Evolutionary conservation across 2,797 vertebrate species (phyloP).

Genomic region (Channa striata): DNA sequence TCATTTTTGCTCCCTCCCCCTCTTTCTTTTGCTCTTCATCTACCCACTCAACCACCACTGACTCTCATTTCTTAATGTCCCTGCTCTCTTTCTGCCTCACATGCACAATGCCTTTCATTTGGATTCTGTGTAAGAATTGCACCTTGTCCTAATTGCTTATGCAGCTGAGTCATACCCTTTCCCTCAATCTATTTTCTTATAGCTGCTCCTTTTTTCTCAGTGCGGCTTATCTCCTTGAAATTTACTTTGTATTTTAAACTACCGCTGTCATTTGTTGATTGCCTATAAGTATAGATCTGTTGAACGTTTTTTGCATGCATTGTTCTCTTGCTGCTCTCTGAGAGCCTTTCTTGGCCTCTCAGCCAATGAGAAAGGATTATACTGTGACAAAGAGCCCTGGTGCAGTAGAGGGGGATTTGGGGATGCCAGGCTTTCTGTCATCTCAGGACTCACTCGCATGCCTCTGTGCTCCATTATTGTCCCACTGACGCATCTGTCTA

Average conservation of each 20-base stretch:
- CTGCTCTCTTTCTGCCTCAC: conserved; percentile 24
- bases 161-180: conserved; percentile 66
- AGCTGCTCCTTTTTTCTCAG: conserved; percentile 38
- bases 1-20: conserved; percentile 52
- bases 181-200: conserved; percentile 51
- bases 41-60: conserved; percentile 45
- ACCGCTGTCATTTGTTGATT: conserved; percentile 35
- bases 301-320: conserved; percentile 23
- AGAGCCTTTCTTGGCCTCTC: conserved; percentile 57
- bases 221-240: conserved; percentile 29
- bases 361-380: conserved; percentile 71
- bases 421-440: conserved; percentile 71
- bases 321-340: conserved; percentile 31
- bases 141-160: conserved; percentile 64
- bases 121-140: conserved; percentile 64
- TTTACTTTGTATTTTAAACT: conserved; percentile 14
- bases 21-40: conserved; percentile 30
- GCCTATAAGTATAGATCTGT: conserved; percentile 35
- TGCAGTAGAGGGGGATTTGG: conserved; percentile 76
- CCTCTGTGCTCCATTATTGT: conserved; percentile 73
- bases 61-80: conserved; percentile 25
- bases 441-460: conserved; percentile 77
- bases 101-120: conserved; percentile 59
- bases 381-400: conserved; percentile 74
- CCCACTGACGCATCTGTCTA: conserved; percentile 67